These are phyloP conservation scores for Lepetodrilus schrolli DNA, from an alignment of 2,888 invertebrate species.

Conservation along the genomic window DNA sequence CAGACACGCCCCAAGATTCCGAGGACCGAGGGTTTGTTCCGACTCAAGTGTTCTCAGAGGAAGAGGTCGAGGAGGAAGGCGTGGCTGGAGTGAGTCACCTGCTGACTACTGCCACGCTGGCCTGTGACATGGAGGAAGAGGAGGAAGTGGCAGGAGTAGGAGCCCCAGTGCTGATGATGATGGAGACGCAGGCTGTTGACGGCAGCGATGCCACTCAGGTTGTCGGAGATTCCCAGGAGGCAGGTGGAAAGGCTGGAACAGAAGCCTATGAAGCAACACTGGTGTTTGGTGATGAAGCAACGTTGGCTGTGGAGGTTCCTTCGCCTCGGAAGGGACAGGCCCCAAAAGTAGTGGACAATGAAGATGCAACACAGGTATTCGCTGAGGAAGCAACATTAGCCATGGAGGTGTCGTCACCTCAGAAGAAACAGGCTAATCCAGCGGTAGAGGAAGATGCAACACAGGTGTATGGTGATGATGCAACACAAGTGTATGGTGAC, in stretches of 20 bases:
- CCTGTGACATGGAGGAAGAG: slow-evolving; percentile 46
- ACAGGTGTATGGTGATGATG: slow-evolving; percentile 27
- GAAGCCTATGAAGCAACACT: slow-evolving; percentile 34
- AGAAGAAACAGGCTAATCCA: neutral
- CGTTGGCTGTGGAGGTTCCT: slow-evolving; percentile 32
- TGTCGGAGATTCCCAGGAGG: neutral
- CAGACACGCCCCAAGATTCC: slow-evolving; percentile 43
- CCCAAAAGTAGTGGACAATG: slow-evolving; percentile 21
- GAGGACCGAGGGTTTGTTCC: slow-evolving; percentile 3
- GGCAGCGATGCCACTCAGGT: slow-evolving; percentile 27
- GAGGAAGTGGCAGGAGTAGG: neutral
- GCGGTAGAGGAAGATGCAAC: slow-evolving; percentile 23
- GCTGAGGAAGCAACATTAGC: slow-evolving; percentile 29
- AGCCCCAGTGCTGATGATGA: neutral
- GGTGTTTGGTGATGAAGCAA: slow-evolving; percentile 28
- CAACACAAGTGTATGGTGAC: slow-evolving; percentile 11
- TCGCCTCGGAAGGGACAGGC: slow-evolving; percentile 24
- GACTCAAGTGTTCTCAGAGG: slow-evolving; percentile 38
- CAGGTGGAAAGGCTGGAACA: neutral
- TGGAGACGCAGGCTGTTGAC: neutral
- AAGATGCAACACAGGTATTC: slow-evolving; percentile 33
- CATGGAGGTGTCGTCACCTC: neutral
- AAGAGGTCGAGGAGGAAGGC: slow-evolving; percentile 42
- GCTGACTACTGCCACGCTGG: slow-evolving; percentile 56
- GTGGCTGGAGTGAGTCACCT: slow-evolving; percentile 47